These are phyloP conservation scores for Redunca redunca DNA, from an alignment of 2,113 vertebrate species.

Conservation along the genomic window DNA sequence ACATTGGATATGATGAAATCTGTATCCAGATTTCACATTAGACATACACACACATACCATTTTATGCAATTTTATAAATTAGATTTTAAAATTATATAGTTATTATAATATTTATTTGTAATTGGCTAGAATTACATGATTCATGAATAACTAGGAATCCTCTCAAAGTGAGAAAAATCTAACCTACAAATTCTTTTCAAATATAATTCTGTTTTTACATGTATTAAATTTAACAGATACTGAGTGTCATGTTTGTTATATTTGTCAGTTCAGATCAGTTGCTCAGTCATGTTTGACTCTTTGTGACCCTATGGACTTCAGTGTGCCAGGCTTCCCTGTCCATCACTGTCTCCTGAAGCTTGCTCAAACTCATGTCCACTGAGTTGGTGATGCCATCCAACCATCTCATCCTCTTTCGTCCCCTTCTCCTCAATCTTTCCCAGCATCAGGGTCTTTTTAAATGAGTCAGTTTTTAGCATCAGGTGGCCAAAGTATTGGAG, in stretches of 20 bases:
- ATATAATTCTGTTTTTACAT: not conserved
- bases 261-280: not conserved
- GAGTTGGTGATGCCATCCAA: not conserved
- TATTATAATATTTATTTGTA: not conserved
- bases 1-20: not conserved
- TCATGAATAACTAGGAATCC: constrained; percentile 30
- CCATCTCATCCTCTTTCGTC: not conserved
- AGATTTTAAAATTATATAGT: not conserved
- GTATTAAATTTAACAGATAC: not conserved
- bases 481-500: not conserved
- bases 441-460: not conserved
- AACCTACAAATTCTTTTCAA: not conserved
- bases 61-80: constrained; percentile 25
- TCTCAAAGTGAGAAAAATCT: constrained; percentile 20
- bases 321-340: not conserved
- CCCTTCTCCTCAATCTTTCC: not conserved
- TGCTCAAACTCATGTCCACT: not conserved
- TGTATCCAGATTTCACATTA: not conserved
- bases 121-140: not conserved
- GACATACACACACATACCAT: not conserved
- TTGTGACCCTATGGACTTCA: not conserved
- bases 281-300: not conserved
- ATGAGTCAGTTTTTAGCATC: not conserved
- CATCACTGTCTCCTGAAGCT: not conserved
- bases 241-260: not conserved